These are phyloP conservation scores for Paratrypauchen microcephalus DNA, from an alignment of 2,797 vertebrate species.

Conservation along the genomic window DNA sequence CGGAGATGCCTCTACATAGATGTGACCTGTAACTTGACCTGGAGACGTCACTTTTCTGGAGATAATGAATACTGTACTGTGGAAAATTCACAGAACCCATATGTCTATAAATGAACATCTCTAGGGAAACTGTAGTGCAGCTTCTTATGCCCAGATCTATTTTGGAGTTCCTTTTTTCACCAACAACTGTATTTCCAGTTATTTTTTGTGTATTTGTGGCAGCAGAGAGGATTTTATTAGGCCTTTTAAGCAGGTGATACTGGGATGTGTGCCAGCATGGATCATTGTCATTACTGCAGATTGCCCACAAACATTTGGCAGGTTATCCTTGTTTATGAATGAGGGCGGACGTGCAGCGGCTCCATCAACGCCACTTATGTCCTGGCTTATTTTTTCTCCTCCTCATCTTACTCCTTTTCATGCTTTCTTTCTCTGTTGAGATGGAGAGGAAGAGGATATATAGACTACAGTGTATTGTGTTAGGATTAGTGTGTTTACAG, in stretches of 20 bases:
- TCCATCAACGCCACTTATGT: conserved; percentile 56
- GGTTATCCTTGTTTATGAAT: conserved; percentile 51
- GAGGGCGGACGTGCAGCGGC: conserved; percentile 35
- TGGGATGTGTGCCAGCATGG: conserved; percentile 22
- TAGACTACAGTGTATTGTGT: conserved; percentile 19
- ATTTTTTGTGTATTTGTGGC: neutral
- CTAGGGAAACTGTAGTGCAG: no score
- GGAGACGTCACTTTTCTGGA: neutral
- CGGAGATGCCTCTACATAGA: neutral
- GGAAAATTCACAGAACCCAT: neutral
- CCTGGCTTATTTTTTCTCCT: conserved; percentile 48
- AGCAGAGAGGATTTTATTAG: conserved; percentile 10
- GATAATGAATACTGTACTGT: neutral
- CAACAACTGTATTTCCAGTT: neutral
- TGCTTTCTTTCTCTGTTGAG: conserved; percentile 26
- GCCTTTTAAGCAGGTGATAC: conserved; percentile 35
- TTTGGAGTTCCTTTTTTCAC: no score
- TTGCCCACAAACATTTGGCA: conserved; percentile 34
- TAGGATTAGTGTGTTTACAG: conserved; percentile 43
- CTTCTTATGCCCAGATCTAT: no score
- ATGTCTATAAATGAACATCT: no score
- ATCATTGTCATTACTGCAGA: conserved; percentile 39
- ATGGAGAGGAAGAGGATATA: conserved; percentile 34
- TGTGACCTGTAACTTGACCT: neutral
- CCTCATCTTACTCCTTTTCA: conserved; percentile 11